phyloP scores from a whole-genome alignment of 2,888 invertebrate genomes.

The Meiosimyza decipiens region DNA sequence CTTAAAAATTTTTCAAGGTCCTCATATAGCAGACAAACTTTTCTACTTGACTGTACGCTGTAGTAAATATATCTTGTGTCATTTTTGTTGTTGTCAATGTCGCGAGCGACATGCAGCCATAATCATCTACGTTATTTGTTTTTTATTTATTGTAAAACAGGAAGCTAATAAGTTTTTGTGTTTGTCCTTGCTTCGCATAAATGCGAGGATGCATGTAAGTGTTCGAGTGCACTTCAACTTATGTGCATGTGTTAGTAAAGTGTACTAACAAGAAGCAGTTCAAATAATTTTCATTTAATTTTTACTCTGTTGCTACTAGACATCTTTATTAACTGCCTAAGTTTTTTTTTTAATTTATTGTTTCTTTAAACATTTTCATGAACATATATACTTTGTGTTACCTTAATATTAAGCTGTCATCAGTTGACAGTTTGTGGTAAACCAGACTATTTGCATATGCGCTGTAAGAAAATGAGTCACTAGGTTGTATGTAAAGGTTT shows the following conservation, averaged over 20 bases:
- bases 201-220: not conserved
- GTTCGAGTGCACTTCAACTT: not conserved
- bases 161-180: slow-evolving; percentile 28
- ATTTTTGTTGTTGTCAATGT: not conserved
- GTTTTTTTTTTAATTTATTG: not conserved
- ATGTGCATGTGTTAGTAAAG: not conserved
- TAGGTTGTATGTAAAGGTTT: too few relatives aligned
- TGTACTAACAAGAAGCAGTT: not conserved
- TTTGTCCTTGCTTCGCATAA: slow-evolving; percentile 5
- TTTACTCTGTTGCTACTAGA: not conserved
- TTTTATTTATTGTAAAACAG: slow-evolving; percentile 24
- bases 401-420: not conserved
- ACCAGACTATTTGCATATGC: not conserved
- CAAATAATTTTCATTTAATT: slow-evolving; percentile 17
- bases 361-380: not conserved
- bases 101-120: slow-evolving; percentile 1
- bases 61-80: too few relatives aligned
- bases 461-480: not conserved
- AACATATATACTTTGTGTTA: not conserved
- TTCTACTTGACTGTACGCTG: too few relatives aligned
- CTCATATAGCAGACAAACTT: too few relatives aligned
- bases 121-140: slow-evolving; percentile 19
- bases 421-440: slow-evolving; percentile 1
- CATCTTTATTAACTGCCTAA: not conserved
- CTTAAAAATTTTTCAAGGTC: too few relatives aligned